Evolutionary conservation across 2,888 invertebrate genomes (phyloP).

Genomic region (Dendrolimus pini): DNA sequence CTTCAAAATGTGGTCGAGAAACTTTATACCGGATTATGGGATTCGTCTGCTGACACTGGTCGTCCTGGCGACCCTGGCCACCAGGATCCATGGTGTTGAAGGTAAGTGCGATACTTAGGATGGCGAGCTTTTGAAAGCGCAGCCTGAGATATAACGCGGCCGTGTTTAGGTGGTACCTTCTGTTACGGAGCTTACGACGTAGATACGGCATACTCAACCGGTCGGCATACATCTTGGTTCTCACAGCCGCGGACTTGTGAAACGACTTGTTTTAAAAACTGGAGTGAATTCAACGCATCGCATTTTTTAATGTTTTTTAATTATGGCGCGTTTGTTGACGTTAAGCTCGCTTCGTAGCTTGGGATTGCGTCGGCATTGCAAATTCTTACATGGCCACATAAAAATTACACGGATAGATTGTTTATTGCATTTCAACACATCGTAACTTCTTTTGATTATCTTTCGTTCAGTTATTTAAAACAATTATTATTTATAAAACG

Average conservation of each 20-base stretch:
- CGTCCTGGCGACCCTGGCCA: constrained; percentile 57
- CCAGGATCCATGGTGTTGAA: constrained; percentile 73
- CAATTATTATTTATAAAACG: too few relatives aligned
- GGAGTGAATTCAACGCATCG: constrained; percentile 70
- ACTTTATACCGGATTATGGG: constrained; percentile 82
- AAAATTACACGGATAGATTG: too few relatives aligned
- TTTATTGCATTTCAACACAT: too few relatives aligned
- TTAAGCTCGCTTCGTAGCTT: constrained; percentile 29
- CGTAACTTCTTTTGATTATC: too few relatives aligned
- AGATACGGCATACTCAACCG: constrained; percentile 31
- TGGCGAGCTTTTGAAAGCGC: constrained; percentile 70
- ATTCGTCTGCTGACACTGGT: constrained; percentile 74
- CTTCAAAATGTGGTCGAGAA: constrained; percentile 82
- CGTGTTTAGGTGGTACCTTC: constrained; percentile 37
- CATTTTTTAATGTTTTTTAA: constrained; percentile 68
- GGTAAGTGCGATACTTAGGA: constrained; percentile 58
- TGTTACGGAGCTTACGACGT: constrained; percentile 41
- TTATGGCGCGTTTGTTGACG: constrained; percentile 52
- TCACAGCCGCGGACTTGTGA: constrained; percentile 69
- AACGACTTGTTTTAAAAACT: constrained; percentile 73
- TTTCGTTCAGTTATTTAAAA: too few relatives aligned
- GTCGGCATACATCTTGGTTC: constrained; percentile 61
- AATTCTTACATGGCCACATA: too few relatives aligned
- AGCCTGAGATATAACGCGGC: constrained; percentile 37
- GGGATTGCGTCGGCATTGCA: constrained; percentile 23